Evolutionary conservation across 2,113 vertebrate genomes (phyloP).

Genomic region (Drymodes brunneopygia): DNA sequence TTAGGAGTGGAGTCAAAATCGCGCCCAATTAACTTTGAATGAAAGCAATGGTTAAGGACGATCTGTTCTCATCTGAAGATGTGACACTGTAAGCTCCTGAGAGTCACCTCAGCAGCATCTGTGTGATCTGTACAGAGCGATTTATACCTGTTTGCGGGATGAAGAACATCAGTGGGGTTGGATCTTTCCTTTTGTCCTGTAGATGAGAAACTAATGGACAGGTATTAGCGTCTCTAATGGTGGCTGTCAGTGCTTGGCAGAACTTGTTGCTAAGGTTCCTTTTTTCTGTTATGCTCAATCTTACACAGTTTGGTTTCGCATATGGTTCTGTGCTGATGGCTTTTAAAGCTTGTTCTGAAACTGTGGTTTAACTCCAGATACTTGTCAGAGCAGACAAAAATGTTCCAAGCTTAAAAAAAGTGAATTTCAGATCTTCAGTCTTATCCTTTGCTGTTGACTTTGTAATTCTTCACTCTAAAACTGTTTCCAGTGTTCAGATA

Average conservation of each 20-base stretch:
- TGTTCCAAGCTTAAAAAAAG: not conserved
- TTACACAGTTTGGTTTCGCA: fast-evolving
- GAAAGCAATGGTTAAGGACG: not conserved
- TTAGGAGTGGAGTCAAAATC: not conserved
- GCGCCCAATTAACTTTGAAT: fast-evolving
- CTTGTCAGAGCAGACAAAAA: not conserved
- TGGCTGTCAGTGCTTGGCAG: not conserved
- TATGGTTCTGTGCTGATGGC: not conserved
- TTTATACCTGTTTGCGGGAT: not conserved
- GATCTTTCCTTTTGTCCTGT: not conserved
- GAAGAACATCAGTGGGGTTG: not conserved
- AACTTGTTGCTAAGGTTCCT: not conserved
- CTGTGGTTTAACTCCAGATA: not conserved
- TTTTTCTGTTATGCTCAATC: not conserved
- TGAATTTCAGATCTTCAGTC: not conserved
- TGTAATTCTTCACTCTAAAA: not conserved
- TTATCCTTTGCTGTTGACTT: not conserved
- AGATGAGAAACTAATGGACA: not conserved
- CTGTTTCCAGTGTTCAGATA: not conserved
- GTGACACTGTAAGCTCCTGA: fast-evolving
- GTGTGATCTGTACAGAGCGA: fast-evolving
- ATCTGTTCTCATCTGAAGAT: not conserved
- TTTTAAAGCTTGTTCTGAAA: not conserved
- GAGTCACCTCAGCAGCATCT: not conserved
- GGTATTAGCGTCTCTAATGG: fast-evolving